Evolutionary conservation across 2,888 invertebrate genomes (phyloP).

Genomic region (Lasioglossum calceatum): DNA sequence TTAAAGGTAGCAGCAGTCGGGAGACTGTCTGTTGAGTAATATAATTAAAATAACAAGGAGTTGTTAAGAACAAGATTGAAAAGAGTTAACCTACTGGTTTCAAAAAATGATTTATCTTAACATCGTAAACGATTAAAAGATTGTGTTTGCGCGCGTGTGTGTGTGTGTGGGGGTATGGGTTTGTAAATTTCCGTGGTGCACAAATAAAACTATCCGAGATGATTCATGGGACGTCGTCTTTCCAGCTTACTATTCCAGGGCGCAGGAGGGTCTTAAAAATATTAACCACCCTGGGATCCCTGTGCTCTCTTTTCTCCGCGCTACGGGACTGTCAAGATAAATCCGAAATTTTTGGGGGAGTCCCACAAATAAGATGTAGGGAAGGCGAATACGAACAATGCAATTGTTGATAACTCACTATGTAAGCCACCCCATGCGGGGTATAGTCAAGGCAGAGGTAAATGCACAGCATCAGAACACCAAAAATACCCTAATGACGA

Average conservation of each 20-base stretch:
- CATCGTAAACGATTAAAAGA: background rate
- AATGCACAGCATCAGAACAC: too few species aligned
- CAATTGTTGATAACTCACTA: background rate
- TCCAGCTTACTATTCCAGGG: conserved; percentile 29
- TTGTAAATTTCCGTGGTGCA: background rate
- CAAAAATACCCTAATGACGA: background rate
- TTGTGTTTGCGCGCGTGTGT: background rate
- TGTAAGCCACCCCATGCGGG: background rate
- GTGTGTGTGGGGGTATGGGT: background rate
- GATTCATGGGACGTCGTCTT: conserved; percentile 43
- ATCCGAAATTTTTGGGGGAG: background rate
- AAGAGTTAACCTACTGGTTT: too few species aligned
- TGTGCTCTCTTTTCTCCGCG: background rate
- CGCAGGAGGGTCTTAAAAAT: conserved; percentile 41
- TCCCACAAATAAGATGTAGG: background rate
- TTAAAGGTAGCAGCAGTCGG: too few species aligned
- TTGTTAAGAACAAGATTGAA: too few species aligned
- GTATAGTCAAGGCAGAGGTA: too few species aligned
- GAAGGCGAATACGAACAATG: background rate
- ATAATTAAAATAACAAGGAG: too few species aligned
- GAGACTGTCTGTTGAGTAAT: too few species aligned
- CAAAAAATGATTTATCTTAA: too few species aligned
- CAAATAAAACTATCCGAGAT: conserved; percentile 45
- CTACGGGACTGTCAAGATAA: background rate
- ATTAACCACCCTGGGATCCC: conserved; percentile 30